Percentiles rank a stretch among this genome's conserved stretches.
Conservation (phyloP, 1,140 invertebrate genomes). For the Sycophila sp. region DNA sequence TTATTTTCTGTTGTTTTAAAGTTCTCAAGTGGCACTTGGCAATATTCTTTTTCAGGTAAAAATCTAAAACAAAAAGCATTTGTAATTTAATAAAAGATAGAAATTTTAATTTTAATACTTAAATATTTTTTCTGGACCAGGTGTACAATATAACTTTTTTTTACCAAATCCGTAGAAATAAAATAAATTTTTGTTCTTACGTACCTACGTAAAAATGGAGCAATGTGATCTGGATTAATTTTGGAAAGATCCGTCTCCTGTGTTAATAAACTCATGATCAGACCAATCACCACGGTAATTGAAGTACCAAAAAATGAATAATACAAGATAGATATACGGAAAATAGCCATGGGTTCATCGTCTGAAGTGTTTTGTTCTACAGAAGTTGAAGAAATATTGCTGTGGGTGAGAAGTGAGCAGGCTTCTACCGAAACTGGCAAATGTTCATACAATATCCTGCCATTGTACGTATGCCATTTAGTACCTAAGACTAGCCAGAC, state of each 20-base stretch:
- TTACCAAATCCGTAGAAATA: neutral
- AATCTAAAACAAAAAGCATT: conserved; percentile 1
- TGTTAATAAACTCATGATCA: conserved; percentile 63
- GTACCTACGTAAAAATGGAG: conserved; percentile 47
- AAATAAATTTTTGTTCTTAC: neutral
- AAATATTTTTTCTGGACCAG: neutral
- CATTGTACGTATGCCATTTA: conserved; percentile 60
- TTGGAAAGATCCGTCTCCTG: conserved; percentile 49
- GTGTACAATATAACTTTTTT: neutral
- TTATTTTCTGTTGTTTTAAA: conserved; percentile 15
- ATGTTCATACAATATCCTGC: conserved; percentile 44
- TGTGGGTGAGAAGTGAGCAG: conserved; percentile 46
- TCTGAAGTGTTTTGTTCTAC: neutral
- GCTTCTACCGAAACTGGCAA: conserved; percentile 58
- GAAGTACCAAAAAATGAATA: conserved; percentile 68
- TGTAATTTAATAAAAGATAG: neutral
- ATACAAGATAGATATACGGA: conserved; percentile 71
- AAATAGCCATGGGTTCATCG: conserved; percentile 49
- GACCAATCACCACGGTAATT: conserved; percentile 59
- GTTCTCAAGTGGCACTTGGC: neutral
- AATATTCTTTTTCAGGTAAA: neutral
- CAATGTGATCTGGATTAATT: conserved; percentile 47
- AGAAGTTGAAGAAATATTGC: neutral
- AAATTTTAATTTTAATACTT: neutral
- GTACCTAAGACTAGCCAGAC: conserved; percentile 67